Evolutionary conservation across 2,797 vertebrate genomes (phyloP).

Genomic region (Acanthopagrus latus): DNA sequence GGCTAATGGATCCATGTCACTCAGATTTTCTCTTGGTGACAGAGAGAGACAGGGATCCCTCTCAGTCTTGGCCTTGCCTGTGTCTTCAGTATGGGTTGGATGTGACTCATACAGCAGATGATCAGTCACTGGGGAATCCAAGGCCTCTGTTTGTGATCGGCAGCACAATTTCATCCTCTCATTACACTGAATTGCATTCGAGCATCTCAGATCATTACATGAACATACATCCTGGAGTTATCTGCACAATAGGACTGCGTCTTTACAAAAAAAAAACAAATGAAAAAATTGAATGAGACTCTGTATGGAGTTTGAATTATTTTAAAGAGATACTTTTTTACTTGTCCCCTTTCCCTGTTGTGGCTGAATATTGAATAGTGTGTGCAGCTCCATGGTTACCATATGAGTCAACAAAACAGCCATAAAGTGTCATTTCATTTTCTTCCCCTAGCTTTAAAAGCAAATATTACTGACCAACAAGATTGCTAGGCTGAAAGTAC

Average conservation of each 20-base stretch:
- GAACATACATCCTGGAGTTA: too few species aligned
- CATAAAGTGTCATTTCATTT: neutral
- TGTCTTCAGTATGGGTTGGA: conserved; percentile 12
- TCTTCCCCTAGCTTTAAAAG: neutral
- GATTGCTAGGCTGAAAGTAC: neutral
- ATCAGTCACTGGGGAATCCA: neutral
- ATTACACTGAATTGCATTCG: too few species aligned
- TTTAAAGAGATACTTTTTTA: too few species aligned
- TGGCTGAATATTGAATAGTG: neutral
- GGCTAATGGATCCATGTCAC: conserved; percentile 9
- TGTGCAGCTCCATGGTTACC: conserved; percentile 30
- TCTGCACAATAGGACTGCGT: too few species aligned
- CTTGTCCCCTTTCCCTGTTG: neutral
- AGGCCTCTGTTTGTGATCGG: neutral
- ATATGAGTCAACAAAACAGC: conserved; percentile 32
- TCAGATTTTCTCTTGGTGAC: neutral
- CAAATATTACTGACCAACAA: neutral
- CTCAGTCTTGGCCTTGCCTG: neutral
- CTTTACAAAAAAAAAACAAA: too few species aligned
- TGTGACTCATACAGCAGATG: neutral
- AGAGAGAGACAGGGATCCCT: neutral
- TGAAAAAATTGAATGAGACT: too few species aligned
- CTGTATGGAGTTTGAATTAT: too few species aligned
- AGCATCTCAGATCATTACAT: too few species aligned
- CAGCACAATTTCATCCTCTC: neutral